Evolutionary conservation across 2,888 invertebrate species (phyloP).

Genomic region (Rotaria socialis): DNA sequence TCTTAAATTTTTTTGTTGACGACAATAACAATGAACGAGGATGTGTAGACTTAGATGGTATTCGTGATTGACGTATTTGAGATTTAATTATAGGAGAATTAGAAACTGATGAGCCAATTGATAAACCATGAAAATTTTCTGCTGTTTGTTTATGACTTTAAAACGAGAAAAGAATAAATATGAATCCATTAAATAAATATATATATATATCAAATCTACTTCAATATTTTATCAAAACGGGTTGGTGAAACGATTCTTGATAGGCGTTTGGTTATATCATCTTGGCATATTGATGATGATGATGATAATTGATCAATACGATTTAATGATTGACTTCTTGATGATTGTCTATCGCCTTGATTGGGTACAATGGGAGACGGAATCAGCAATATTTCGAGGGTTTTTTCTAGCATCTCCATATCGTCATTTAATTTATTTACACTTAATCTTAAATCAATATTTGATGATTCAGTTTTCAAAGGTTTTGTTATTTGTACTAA

Average conservation of each 20-base stretch:
- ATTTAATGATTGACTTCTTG: neutral
- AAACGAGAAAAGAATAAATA: neutral
- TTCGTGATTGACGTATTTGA: neutral
- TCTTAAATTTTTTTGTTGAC: neutral
- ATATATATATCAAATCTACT: neutral
- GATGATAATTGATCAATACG: constrained; percentile 15
- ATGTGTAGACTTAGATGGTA: neutral
- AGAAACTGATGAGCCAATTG: neutral
- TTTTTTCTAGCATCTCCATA: constrained; percentile 44
- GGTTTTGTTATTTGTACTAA: neutral
- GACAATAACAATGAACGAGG: neutral
- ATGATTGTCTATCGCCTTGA: neutral
- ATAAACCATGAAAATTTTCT: neutral
- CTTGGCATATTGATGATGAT: constrained; percentile 5
- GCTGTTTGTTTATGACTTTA: neutral
- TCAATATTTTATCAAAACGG: constrained; percentile 15
- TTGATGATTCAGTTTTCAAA: neutral
- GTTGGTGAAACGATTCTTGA: constrained; percentile 46
- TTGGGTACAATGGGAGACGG: neutral
- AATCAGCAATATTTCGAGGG: constrained; percentile 37
- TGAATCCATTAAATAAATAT: too few relatives aligned
- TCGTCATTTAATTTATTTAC: constrained; percentile 40
- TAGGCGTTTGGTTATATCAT: constrained; percentile 41
- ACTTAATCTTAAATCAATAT: neutral
- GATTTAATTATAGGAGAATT: constrained; percentile 30